phyloP scores from a whole-genome alignment of 1,140 invertebrate genomes.

The Pygmarrhopalites habei region DNA sequence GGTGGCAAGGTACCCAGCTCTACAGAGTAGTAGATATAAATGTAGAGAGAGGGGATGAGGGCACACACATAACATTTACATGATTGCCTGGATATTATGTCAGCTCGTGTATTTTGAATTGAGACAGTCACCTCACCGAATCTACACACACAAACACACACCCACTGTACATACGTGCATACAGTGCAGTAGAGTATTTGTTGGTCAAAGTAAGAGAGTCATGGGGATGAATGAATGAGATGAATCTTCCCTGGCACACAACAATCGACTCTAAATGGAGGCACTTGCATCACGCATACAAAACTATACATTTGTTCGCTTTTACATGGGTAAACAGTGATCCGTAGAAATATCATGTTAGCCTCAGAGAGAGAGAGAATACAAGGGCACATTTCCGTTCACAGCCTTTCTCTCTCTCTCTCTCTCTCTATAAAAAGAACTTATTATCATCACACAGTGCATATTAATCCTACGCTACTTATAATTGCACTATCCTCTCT shows the following conservation, averaged over 20 bases:
- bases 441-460: too few relatives aligned
- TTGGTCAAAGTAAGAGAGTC: not conserved
- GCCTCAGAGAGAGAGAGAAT: not conserved
- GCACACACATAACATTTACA: too few relatives aligned
- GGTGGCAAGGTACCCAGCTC: not conserved
- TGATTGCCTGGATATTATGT: conserved; percentile 1
- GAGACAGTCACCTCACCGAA: not conserved
- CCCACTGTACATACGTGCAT: not conserved
- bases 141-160: not conserved
- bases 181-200: not conserved
- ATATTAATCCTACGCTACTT: too few relatives aligned
- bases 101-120: not conserved
- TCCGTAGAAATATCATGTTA: not conserved
- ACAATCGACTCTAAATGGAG: conserved; percentile 1
- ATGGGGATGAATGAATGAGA: not conserved
- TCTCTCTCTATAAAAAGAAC: not conserved
- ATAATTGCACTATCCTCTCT: too few relatives aligned
- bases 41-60: not conserved
- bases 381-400: not conserved
- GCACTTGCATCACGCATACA: not conserved
- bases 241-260: not conserved
- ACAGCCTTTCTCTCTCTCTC: not conserved
- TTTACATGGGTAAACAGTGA: not conserved
- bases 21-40: not conserved
- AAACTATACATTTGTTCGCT: not conserved